Base-by-base conservation (phyloP, 2,888 invertebrate species). In the Cantharis rufa region DNA sequence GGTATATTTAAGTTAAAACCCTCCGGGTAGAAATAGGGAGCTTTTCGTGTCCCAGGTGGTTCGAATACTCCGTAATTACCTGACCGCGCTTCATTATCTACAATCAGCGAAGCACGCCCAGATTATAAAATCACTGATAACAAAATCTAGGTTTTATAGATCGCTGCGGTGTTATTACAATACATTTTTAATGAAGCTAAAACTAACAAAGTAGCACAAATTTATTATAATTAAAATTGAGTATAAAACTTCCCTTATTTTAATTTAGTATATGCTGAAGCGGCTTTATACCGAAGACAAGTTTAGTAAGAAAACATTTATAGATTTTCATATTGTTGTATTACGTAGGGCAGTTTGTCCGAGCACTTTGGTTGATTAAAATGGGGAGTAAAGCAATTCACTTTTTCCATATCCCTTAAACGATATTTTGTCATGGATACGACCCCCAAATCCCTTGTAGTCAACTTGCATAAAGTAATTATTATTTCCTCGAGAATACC, bases 91-190 rank as follows among this genome's bases (percentile, higher is more conserved):
- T 78, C 78, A 78, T 78, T 78, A 78, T 78, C 72, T 75, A 64
- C 63, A 75, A 78, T 78, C 75, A 73, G 18, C 76, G 75, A 63
- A 75, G 68, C 75, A 78, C 75, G 68, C 78, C 78, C 75, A 78
- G 75, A 75, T 78, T 78, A 78, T 63, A 61, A 78, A 78, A 78
- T 78, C 78, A 75, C 73, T 73, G 75, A 78, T 78, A 78, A 78
- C 72, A 62, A 75, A 78, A 72, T 70, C 62, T 73, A 62, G 48
- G 27, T 69, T 75, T 78, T 75, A 75, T 78, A 72, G 75, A 70
- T 75, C 75, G 72, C 70, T 70, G 75, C 69, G 27, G 24, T 61
- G 18, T 78, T 66, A 78, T 24, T 62, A 68, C 18, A 71, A 21
- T 71, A 64, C 62, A 71, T 71, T 71, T 64, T 71, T 71, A 71